A percentile compares a stretch with the other conserved stretches of the same genome.
These are phyloP conservation scores for Eurytoma californica DNA, from an alignment of 2,888 invertebrate species.

Conservation along the genomic window DNA sequence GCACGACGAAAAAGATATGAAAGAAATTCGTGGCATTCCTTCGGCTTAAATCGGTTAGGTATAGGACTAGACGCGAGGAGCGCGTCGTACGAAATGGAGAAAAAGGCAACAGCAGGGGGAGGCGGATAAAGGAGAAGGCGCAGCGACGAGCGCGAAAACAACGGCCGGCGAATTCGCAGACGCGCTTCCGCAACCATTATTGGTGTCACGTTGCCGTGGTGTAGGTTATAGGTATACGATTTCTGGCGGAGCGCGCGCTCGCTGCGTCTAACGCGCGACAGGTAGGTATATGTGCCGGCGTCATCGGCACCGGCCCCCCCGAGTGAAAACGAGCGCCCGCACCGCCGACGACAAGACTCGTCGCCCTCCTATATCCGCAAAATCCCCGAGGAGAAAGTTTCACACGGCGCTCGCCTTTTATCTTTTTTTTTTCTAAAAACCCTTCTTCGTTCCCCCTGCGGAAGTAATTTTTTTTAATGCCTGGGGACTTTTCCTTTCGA, in stretches of 20 bases:
- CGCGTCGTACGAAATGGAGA: no score
- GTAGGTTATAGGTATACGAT: constrained; percentile 34
- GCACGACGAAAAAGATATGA: no score
- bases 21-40: no score
- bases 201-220: constrained; percentile 41
- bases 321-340: constrained; percentile 3
- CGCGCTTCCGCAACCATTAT: constrained; percentile 43
- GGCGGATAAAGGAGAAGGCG: no score
- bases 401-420: constrained; percentile 24
- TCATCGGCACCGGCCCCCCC: background rate
- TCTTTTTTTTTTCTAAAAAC: no score
- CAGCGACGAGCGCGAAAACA: background rate
- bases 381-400: constrained; percentile 39
- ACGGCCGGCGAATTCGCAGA: constrained; percentile 19
- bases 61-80: no score
- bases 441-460: no score
- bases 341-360: background rate
- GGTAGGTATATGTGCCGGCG: background rate
- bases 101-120: no score
- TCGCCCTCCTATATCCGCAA: background rate
- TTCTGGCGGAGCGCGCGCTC: constrained; percentile 13
- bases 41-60: no score
- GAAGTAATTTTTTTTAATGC: background rate
- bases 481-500: background rate
- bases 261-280: background rate